A percentile compares a stretch with the other conserved stretches of the same genome.
Evolutionary conservation across 2,888 invertebrate genomes (phyloP).

Genomic region (Tachina lurida): DNA sequence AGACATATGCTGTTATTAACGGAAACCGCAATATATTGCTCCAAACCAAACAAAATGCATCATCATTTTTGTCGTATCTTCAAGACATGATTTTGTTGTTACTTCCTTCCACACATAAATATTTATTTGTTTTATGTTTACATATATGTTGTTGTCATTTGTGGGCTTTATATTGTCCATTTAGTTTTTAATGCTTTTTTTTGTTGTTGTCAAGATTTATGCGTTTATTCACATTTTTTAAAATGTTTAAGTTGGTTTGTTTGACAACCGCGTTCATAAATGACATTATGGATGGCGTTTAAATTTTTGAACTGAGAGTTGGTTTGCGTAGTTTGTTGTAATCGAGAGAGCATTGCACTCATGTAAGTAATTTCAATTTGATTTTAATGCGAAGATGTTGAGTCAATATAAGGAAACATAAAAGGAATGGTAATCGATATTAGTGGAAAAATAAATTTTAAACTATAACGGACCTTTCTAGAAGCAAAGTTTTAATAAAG

Average conservation of each 20-base stretch:
- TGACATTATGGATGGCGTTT: conserved; percentile 45
- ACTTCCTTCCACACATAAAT: conserved; percentile 22
- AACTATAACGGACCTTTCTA: no score
- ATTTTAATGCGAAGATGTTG: not conserved
- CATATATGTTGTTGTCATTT: conserved; percentile 40
- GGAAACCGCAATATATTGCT: not conserved
- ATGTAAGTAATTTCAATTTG: not conserved
- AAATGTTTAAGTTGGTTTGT: conserved; percentile 44
- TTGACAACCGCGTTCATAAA: conserved; percentile 60
- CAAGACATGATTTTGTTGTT: conserved; percentile 23
- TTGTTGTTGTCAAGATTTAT: conserved; percentile 65
- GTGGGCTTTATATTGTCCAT: conserved; percentile 67
- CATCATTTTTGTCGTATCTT: conserved; percentile 3
- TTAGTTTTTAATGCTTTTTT: conserved; percentile 63
- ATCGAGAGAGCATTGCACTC: conserved; percentile 1
- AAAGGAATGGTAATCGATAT: not conserved
- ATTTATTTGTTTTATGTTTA: conserved; percentile 45
- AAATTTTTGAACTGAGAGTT: conserved; percentile 13
- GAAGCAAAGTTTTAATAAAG: no score
- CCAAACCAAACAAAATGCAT: conserved; percentile 27
- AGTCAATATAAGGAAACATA: not conserved
- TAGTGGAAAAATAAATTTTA: not conserved
- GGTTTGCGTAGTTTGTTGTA: not conserved
- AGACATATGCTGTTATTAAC: not conserved
- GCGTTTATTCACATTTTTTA: conserved; percentile 66